Percentiles rank a stretch among this genome's conserved stretches.
phyloP scores from a whole-genome alignment of 2,888 invertebrate genomes.

The Augiades crinisus region DNA sequence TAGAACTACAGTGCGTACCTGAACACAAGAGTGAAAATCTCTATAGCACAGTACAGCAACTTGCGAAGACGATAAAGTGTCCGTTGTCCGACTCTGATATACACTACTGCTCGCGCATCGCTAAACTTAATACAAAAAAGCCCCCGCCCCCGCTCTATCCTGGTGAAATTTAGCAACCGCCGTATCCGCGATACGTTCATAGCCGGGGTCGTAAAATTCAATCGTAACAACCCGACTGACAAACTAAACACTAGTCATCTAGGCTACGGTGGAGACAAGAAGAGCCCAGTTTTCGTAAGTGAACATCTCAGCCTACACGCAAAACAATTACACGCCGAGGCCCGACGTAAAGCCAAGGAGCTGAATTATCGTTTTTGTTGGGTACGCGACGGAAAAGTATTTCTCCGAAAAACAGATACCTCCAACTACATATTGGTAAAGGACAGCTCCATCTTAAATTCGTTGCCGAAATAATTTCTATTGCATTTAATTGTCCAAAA shows the following conservation, averaged over 20 bases:
- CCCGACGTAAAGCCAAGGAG: not conserved
- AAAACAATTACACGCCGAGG: not conserved
- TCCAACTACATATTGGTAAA: not conserved
- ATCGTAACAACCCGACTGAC: not conserved
- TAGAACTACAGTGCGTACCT: constrained; percentile 35
- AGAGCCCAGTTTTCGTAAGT: not conserved
- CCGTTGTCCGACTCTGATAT: not conserved
- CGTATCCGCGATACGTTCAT: not conserved
- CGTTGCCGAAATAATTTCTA: not conserved
- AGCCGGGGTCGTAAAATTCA: not conserved
- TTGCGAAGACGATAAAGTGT: constrained; percentile 27
- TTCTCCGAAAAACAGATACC: not conserved
- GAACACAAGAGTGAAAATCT: constrained; percentile 33
- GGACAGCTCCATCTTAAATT: not conserved
- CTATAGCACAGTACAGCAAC: constrained; percentile 28
- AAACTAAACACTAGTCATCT: not conserved
- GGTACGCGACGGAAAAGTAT: not conserved
- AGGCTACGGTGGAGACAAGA: not conserved
- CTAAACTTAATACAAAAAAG: not conserved
- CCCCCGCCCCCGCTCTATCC: not conserved
- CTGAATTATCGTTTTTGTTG: not conserved
- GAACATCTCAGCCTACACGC: not conserved
- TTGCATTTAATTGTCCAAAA: too few species aligned
- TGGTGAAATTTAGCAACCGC: not conserved
- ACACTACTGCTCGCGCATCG: not conserved